phyloP scores from a whole-genome alignment of 2,888 invertebrate species.

The Aplocera efformata region DNA sequence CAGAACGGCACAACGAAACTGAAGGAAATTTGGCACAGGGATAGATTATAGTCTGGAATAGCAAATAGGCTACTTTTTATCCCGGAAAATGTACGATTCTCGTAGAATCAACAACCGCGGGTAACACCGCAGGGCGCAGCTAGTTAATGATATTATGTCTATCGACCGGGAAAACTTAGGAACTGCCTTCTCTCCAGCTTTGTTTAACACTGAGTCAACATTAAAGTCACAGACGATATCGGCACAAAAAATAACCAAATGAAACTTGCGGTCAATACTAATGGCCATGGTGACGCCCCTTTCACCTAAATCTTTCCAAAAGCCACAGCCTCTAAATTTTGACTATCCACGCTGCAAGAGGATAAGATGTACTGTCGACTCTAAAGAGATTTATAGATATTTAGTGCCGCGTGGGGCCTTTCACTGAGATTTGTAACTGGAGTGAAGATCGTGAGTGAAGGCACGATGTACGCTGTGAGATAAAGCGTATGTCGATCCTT shows the following conservation, averaged over 20 bases:
- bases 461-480: slow-evolving; percentile 10
- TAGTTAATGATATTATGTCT: no score
- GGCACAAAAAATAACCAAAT: slow-evolving; percentile 14
- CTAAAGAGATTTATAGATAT: slow-evolving; percentile 52
- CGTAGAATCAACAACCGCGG: no score
- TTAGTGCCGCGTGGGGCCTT: slow-evolving; percentile 40
- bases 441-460: slow-evolving; percentile 35
- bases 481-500: no score
- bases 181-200: no score
- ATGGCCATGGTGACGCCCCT: slow-evolving; percentile 18
- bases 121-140: no score
- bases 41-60: no score
- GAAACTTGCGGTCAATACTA: slow-evolving; percentile 18
- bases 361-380: slow-evolving; percentile 41
- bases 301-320: slow-evolving; percentile 28
- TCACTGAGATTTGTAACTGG: slow-evolving; percentile 50
- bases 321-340: slow-evolving; percentile 38
- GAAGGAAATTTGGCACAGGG: no score
- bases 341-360: slow-evolving; percentile 38
- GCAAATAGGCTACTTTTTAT: no score
- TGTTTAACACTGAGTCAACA: no score
- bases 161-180: no score
- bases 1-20: no score
- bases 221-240: slow-evolving; percentile 8
- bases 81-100: no score